phyloP scores from a whole-genome alignment of 2,797 vertebrate species.

The Emys orbicularis region DNA sequence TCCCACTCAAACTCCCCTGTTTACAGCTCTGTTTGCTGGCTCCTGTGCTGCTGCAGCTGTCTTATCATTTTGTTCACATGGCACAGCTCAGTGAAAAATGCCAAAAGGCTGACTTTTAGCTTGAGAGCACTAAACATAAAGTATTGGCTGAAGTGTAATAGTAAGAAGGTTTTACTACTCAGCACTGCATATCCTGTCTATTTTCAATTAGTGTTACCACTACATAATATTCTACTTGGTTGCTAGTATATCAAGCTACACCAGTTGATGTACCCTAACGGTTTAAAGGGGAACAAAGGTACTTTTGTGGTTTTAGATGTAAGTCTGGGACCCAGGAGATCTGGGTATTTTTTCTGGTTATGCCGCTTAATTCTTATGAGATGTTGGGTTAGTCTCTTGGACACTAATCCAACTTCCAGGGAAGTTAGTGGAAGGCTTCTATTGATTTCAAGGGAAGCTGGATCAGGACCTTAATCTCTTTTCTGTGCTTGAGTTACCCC shows the following conservation, averaged over 20 bases:
- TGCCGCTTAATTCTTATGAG: not conserved
- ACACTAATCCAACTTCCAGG: not conserved
- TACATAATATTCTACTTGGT: not conserved
- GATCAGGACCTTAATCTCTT: rapidly evolving
- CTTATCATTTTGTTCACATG: not conserved
- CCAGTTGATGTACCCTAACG: too few species aligned
- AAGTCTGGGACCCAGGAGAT: not conserved
- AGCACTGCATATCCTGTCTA: not conserved
- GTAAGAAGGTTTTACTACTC: not conserved
- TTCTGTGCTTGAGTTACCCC: not conserved
- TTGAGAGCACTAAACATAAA: not conserved
- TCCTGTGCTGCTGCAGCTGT: not conserved
- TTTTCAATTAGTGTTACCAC: not conserved
- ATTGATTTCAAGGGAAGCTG: not conserved
- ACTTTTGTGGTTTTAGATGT: not conserved
- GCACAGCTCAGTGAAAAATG: not conserved
- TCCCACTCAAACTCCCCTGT: too few species aligned
- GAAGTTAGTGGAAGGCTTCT: not conserved
- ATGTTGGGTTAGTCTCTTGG: not conserved
- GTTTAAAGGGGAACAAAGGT: not conserved
- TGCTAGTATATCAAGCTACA: not conserved
- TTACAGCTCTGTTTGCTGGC: too few species aligned
- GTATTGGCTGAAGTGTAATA: not conserved
- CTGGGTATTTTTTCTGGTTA: not conserved
- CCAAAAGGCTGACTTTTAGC: slow-evolving; percentile 1